Evolutionary conservation across 2,113 vertebrate species (phyloP).

Genomic region (Clupea harengus): DNA sequence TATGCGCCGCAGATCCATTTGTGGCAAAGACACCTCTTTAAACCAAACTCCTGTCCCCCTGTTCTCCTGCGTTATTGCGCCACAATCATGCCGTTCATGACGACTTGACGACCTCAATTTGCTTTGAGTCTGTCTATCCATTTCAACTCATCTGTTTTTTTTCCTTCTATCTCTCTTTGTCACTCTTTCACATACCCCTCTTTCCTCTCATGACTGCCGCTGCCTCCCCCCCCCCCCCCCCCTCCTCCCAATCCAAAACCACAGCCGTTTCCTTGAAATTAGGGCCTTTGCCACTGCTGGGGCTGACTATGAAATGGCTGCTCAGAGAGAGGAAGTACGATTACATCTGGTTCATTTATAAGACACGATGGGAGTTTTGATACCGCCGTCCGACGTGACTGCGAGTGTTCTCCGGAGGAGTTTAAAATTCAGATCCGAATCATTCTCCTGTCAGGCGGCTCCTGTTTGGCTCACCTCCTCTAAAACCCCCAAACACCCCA

Average conservation of each 20-base stretch:
- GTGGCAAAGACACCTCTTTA: slow-evolving; percentile 50
- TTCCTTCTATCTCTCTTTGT: slow-evolving; percentile 25
- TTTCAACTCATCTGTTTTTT: slow-evolving; percentile 64
- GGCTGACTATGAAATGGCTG: slow-evolving; percentile 3
- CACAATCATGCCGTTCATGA: slow-evolving; percentile 11
- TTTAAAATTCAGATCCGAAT: not conserved
- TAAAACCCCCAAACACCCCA: not conserved
- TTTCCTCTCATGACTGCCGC: not conserved
- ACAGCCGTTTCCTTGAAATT: slow-evolving; percentile 18
- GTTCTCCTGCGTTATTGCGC: slow-evolving; percentile 17
- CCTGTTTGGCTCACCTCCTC: not conserved
- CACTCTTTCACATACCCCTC: not conserved
- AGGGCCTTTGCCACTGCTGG: not conserved
- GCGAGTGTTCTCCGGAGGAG: not conserved
- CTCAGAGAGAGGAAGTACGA: not conserved
- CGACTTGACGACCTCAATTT: slow-evolving; percentile 63
- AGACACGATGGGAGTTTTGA: slow-evolving; percentile 12
- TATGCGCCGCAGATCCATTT: slow-evolving; percentile 38
- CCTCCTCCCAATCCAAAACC: slow-evolving; percentile 45
- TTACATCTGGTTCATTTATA: not conserved
- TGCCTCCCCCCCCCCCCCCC: slow-evolving; percentile 25
- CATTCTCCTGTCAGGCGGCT: not conserved
- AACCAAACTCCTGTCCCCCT: slow-evolving; percentile 46
- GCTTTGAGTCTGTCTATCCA: slow-evolving; percentile 55
- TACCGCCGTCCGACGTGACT: not conserved